Evolutionary conservation across 1,140 invertebrate species (phyloP), one percentile per base, ranked within the genome.

Genomic region (Brachionus angularis): DNA sequence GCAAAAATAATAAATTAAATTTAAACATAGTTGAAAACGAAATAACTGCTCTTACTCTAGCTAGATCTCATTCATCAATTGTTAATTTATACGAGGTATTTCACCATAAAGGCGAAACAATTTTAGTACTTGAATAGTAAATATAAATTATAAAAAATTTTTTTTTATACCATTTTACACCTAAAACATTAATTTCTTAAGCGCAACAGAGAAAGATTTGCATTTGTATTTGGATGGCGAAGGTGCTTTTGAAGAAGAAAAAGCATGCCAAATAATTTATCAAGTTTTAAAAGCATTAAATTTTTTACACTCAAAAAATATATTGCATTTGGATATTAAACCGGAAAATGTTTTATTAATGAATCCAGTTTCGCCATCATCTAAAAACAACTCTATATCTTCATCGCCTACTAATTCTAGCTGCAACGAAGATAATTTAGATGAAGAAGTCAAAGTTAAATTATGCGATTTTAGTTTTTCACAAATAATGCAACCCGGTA

Each of bases 281-380:
- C 95, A 98, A 83, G 96, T 98, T 74, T 95, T 92, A 78, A 92
- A 97, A 79, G 95, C 93, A 14, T 88, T 98, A 64, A 89, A 91
- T 74, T 98, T 95, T 77, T 93, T 98, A 77, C 96, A 98, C 77
- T 86, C 88, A 16, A 89, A 96, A 78, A 89, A 90, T 76, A 92
- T 98, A 73, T 81, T 97, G 27, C 93, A 98, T 85, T 84, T 98
- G n/a, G 94, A 98, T 80, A 87, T 98, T 84, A 98, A 98, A 89
- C 95, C 95, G 12, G 95, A 98, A 82, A 98, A 98, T 79, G 94
- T 98, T 75, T 82, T 98, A 1, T 96, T 94, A 77, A 84, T 96
- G 29, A 92, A 93, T 64, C 90, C 91, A 79, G n/a, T 88, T 90
- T 29, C 93, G 93, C 4, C n/a, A n/a, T n/a, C n/a, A n/a, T 97